Conservation (phyloP, 2,888 invertebrate species). For the Andrena bucephala region DNA sequence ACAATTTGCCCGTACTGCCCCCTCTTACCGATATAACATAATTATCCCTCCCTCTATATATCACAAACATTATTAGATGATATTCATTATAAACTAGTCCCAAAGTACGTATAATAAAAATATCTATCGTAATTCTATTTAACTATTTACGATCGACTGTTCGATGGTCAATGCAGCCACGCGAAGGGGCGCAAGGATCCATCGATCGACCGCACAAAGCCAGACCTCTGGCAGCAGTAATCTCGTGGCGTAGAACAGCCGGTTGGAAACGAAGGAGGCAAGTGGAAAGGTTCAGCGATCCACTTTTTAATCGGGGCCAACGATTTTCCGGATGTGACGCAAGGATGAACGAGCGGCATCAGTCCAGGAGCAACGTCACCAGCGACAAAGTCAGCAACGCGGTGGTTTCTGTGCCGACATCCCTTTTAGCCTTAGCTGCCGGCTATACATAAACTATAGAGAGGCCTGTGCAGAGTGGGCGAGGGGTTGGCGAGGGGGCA, state of each 20-base stretch:
- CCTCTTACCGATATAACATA: no score
- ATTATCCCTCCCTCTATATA: no score
- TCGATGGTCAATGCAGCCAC: no score
- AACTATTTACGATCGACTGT: no score
- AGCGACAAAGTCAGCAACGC: constrained; percentile 39
- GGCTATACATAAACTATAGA: constrained; percentile 70
- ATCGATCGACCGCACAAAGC: background rate
- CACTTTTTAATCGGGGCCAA: constrained; percentile 56
- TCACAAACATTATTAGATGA: no score
- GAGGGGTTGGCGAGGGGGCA: constrained; percentile 46
- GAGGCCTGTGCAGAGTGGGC: constrained; percentile 17
- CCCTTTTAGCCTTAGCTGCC: constrained; percentile 72
- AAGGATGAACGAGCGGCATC: constrained; percentile 47
- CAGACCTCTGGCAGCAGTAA: background rate
- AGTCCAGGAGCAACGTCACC: constrained; percentile 45
- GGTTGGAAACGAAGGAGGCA: constrained; percentile 10
- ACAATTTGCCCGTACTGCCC: no score
- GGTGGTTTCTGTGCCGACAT: constrained; percentile 35
- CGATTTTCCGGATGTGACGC: constrained; percentile 59
- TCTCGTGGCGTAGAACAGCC: constrained; percentile 17
- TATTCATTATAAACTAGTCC: no score
- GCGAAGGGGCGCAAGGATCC: background rate
- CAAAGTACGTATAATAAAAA: no score
- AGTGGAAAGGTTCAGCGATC: constrained; percentile 47
- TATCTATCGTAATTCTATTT: no score